Evolutionary conservation across 2,113 vertebrate species (phyloP).

Genomic region (Paedocypris sp.): DNA sequence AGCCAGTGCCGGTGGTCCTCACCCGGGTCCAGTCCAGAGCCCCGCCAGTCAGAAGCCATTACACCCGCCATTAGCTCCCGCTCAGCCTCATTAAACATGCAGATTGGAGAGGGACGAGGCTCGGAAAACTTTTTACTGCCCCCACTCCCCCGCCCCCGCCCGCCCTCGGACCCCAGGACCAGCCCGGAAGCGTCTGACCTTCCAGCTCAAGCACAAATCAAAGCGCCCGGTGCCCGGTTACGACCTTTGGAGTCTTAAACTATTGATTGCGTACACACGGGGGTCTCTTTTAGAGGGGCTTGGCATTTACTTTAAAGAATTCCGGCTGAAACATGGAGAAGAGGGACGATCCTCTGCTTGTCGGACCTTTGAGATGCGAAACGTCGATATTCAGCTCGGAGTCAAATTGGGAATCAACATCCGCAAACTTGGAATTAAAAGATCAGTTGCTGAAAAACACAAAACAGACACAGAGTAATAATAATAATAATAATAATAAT

Average conservation of each 20-base stretch:
- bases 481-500: no score
- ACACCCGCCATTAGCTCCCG: conserved; percentile 69
- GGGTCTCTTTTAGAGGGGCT: conserved; percentile 2
- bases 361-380: no score
- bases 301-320: conserved; percentile 10
- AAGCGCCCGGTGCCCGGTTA: not conserved
- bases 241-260: not conserved
- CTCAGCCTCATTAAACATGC: conserved; percentile 71
- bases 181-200: conserved; percentile 4
- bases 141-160: conserved; percentile 17
- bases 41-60: conserved; percentile 70
- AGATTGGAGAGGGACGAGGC: conserved; percentile 68
- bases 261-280: conserved; percentile 8
- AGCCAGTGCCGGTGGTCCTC: conserved; percentile 25
- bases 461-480: no score
- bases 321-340: no score
- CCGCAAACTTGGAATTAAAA: no score
- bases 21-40: conserved; percentile 43
- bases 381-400: no score
- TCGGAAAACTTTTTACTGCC: conserved; percentile 60
- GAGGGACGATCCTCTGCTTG: no score
- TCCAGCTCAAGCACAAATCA: conserved; percentile 11
- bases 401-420: no score
- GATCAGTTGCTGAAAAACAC: no score
- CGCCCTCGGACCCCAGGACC: conserved; percentile 5